phyloP scores from a whole-genome alignment of 2,113 vertebrate genomes.

The Romanogobio albipinnatus region DNA sequence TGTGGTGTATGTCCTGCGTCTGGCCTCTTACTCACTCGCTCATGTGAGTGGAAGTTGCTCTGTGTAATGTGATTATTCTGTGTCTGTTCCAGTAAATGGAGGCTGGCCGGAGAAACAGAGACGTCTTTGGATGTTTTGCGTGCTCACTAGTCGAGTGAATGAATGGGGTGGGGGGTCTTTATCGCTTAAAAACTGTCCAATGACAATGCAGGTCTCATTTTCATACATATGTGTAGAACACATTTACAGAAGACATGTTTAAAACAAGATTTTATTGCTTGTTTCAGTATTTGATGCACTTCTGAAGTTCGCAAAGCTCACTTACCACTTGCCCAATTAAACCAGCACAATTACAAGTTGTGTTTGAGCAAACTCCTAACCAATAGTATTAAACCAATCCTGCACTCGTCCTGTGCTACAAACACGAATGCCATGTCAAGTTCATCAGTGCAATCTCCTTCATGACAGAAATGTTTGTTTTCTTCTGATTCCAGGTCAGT shows the following conservation, averaged over 20 bases:
- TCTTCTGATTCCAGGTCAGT: slow-evolving; percentile 69
- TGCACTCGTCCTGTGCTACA: background rate
- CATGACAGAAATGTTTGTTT: background rate
- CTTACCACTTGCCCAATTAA: background rate
- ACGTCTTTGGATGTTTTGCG: background rate
- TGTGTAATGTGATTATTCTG: slow-evolving; percentile 34
- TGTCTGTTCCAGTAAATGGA: slow-evolving; percentile 39
- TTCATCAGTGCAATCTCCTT: background rate
- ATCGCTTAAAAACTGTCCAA: background rate
- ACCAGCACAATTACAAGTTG: background rate
- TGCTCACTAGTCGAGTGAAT: background rate
- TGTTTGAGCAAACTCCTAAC: background rate
- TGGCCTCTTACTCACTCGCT: slow-evolving; percentile 21
- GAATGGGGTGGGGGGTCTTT: background rate
- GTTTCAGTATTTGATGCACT: background rate
- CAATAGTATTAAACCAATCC: no score
- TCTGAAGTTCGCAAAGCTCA: background rate
- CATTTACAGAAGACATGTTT: background rate
- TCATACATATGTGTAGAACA: background rate
- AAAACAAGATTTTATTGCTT: background rate
- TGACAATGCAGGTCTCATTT: background rate
- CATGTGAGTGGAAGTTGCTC: slow-evolving; percentile 34
- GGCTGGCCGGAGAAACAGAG: slow-evolving; percentile 22
- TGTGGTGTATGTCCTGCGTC: background rate
- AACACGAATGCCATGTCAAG: background rate